phyloP scores from a whole-genome alignment of 2,113 vertebrate species.

The Sinocyclocheilus grahami region DNA sequence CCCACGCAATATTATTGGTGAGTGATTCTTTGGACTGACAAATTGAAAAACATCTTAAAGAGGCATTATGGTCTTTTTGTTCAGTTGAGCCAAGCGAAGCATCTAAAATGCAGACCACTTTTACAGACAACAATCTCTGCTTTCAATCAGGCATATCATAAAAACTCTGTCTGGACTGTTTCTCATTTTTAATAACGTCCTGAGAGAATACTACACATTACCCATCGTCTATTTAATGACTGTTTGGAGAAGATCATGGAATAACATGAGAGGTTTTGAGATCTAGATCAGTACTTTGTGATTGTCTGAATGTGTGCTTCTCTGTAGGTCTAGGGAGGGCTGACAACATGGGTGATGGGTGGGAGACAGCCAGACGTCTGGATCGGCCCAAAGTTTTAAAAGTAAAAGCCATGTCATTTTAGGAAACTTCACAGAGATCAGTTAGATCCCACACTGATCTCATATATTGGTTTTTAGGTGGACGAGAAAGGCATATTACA shows the following conservation, averaged over 20 bases:
- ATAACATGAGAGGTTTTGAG: neutral
- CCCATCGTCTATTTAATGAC: neutral
- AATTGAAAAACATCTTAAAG: neutral
- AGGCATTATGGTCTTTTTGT: neutral
- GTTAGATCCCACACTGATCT: neutral
- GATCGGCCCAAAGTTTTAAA: conserved; percentile 79
- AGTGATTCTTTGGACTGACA: neutral
- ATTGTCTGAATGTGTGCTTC: neutral
- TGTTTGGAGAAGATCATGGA: neutral
- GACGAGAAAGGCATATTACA: conserved; percentile 74
- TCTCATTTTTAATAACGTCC: neutral
- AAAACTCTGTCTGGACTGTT: neutral
- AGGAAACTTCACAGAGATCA: conserved; percentile 5
- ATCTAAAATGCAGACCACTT: neutral
- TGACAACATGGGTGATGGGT: conserved; percentile 80
- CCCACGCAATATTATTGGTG: conserved; percentile 86
- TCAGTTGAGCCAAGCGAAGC: neutral
- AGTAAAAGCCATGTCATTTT: conserved; percentile 62
- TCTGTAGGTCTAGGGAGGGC: conserved; percentile 73
- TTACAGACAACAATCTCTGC: neutral
- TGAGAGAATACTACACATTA: neutral
- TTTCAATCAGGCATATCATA: neutral
- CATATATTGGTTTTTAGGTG: conserved; percentile 62
- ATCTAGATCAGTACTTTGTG: neutral
- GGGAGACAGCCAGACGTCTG: conserved; percentile 81